Conservation (phyloP, 2,888 invertebrate species). For the Eupsilia transversa region DNA sequence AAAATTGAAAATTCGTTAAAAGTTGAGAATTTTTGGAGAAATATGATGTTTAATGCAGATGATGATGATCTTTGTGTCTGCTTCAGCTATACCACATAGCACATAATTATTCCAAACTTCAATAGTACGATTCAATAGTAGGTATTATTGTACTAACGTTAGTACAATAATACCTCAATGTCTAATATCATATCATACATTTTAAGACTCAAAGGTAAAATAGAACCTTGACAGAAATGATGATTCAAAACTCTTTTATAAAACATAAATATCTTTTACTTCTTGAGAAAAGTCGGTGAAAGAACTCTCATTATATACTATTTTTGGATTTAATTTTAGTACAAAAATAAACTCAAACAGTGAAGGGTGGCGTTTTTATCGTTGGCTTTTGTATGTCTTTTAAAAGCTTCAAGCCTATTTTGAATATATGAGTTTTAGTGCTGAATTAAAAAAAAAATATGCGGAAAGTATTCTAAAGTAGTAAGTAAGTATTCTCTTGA, state of each 20-base stretch:
- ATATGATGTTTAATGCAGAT: not conserved
- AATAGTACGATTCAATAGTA: no score
- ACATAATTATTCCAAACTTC: not conserved
- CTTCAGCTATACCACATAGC: no score
- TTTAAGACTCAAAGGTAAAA: not conserved
- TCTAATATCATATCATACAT: no score
- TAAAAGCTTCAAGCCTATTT: not conserved
- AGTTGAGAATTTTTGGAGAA: not conserved
- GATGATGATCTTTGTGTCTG: not conserved
- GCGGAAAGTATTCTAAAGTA: not conserved
- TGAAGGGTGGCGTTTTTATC: not conserved
- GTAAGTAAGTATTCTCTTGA: no score
- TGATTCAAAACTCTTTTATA: not conserved
- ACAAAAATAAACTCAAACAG: constrained; percentile 4
- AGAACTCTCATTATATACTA: no score
- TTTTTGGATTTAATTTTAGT: constrained; percentile 5
- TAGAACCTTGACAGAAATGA: constrained; percentile 1
- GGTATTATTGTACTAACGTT: no score
- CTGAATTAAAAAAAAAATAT: not conserved
- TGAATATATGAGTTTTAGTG: not conserved
- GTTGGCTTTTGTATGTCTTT: constrained; percentile 5
- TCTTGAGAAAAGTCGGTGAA: not conserved
- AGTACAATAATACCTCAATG: no score
- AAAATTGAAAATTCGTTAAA: not conserved
- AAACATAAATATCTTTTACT: not conserved